These are phyloP conservation scores for Diarsia dahlii DNA, from an alignment of 2,888 invertebrate species.

Conservation along the genomic window DNA sequence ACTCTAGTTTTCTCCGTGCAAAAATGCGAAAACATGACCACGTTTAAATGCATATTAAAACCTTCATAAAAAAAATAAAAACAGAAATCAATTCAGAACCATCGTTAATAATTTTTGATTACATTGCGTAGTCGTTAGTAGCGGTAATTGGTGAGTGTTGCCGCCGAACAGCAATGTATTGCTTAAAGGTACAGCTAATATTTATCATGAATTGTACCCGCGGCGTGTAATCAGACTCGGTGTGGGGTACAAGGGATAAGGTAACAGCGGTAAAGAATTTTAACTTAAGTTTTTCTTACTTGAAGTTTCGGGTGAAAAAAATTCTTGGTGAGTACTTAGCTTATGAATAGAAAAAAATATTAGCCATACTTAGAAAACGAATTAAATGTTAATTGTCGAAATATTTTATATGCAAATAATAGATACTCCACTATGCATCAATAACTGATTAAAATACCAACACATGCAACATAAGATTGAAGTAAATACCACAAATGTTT, in stretches of 20 bases:
- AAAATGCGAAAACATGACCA: constrained; percentile 12
- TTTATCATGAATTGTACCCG: constrained; percentile 60
- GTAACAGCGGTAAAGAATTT: background rate
- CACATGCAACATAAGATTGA: too few species aligned
- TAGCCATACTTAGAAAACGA: too few species aligned
- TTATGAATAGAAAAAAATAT: too few species aligned
- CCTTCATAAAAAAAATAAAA: background rate
- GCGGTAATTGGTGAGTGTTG: constrained; percentile 31
- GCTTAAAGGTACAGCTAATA: constrained; percentile 53
- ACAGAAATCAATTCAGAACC: background rate
- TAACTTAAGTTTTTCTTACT: background rate
- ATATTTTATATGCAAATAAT: too few species aligned
- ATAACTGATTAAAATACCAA: too few species aligned
- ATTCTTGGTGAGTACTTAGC: background rate
- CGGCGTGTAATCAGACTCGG: constrained; percentile 55
- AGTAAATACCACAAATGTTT: too few species aligned
- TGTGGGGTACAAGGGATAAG: constrained; percentile 31
- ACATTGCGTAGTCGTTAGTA: constrained; percentile 41
- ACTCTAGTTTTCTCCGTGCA: constrained; percentile 28
- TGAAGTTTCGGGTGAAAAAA: background rate
- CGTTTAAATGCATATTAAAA: constrained; percentile 18
- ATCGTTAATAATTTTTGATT: constrained; percentile 39
- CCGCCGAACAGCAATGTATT: constrained; percentile 48
- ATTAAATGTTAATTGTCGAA: too few species aligned
- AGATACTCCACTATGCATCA: too few species aligned